Percentiles rank a stretch among this genome's conserved stretches.
Evolutionary conservation across 2,888 invertebrate genomes (phyloP).

Genomic region (Nasonovia ribisnigri): DNA sequence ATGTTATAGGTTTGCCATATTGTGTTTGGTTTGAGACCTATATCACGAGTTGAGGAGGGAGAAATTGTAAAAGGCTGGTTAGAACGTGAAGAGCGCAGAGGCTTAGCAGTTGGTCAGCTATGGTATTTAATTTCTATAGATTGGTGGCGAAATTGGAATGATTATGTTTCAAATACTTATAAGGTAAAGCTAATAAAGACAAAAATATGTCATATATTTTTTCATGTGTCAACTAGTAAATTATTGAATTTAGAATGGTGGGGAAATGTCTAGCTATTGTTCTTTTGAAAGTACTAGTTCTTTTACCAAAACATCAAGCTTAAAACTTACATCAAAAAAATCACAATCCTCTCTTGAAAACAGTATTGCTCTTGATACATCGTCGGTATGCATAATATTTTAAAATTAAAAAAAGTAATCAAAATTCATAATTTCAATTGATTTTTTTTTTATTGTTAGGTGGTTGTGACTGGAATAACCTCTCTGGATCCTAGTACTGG

Average conservation of each 20-base stretch:
- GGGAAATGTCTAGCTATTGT: slow-evolving; percentile 61
- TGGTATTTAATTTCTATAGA: slow-evolving; percentile 89
- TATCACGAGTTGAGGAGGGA: slow-evolving; percentile 84
- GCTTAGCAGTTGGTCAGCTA: slow-evolving; percentile 85
- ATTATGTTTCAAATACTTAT: slow-evolving; percentile 71
- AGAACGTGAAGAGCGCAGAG: slow-evolving; percentile 81
- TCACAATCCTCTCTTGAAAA: slow-evolving; percentile 58
- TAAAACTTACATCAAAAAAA: slow-evolving; percentile 57
- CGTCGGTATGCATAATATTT: slow-evolving; percentile 63
- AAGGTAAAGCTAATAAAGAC: slow-evolving; percentile 28
- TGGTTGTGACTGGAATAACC: slow-evolving; percentile 66
- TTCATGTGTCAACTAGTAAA: neutral
- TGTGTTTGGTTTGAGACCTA: slow-evolving; percentile 85
- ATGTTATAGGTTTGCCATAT: slow-evolving; percentile 81
- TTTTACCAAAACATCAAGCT: slow-evolving; percentile 52
- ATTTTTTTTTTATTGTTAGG: slow-evolving; percentile 55
- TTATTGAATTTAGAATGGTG: slow-evolving; percentile 46
- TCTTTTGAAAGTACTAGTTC: slow-evolving; percentile 60
- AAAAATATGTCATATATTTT: neutral
- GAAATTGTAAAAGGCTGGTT: slow-evolving; percentile 88
- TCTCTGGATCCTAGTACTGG: slow-evolving; percentile 63
- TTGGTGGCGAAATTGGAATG: slow-evolving; percentile 89
- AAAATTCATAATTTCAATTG: neutral
- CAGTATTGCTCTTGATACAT: slow-evolving; percentile 64
- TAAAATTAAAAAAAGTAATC: neutral